phyloP scores from a whole-genome alignment of 2,113 vertebrate species.

The Peromyscus californicus region DNA sequence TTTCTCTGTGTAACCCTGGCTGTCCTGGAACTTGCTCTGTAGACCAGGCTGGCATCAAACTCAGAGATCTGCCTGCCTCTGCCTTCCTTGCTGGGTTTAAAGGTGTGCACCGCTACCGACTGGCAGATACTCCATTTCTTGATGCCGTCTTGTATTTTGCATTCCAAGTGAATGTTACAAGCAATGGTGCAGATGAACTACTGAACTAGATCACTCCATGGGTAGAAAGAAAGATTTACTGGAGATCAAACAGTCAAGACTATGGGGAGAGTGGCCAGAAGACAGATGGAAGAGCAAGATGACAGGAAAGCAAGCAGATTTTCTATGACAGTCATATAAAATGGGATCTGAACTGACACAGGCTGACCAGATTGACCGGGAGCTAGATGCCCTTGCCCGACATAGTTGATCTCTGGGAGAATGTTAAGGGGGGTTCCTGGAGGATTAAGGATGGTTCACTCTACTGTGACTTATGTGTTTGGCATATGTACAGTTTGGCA shows the following conservation, averaged over 20 bases:
- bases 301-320: background rate
- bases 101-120: too few species aligned
- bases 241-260: background rate
- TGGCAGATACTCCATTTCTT: slow-evolving; percentile 14
- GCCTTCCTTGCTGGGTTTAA: background rate
- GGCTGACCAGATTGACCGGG: background rate
- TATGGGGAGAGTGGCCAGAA: background rate
- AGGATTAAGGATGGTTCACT: background rate
- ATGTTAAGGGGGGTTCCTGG: background rate
- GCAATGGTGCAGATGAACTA: background rate
- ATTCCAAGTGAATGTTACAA: background rate
- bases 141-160: background rate
- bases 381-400: background rate
- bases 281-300: background rate
- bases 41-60: too few species aligned
- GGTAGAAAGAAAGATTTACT: background rate
- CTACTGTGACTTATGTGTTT: background rate
- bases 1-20: background rate
- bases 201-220: background rate
- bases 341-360: background rate
- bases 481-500: background rate
- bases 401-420: background rate
- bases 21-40: too few species aligned
- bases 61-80: too few species aligned
- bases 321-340: too few species aligned